These are phyloP conservation scores for Oedothorax gibbosus DNA, from an alignment of 1,140 invertebrate genomes.

Conservation along the genomic window DNA sequence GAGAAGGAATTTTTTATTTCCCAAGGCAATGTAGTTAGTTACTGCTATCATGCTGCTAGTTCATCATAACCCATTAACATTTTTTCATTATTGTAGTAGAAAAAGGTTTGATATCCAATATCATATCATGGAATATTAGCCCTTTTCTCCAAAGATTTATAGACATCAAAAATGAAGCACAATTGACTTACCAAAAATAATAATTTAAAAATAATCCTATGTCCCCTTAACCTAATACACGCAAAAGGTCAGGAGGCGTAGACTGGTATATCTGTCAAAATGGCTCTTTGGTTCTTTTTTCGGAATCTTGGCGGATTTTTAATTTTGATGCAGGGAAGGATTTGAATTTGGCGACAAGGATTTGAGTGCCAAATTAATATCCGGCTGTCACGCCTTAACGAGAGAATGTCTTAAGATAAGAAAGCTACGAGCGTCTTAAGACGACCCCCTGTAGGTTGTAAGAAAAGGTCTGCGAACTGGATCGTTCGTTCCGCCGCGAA, in stretches of 20 bases:
- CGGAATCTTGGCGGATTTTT: background rate
- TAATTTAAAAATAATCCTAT: too few species aligned
- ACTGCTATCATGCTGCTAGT: too few species aligned
- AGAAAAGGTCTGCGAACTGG: constrained; percentile 29
- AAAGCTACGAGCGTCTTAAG: constrained; percentile 8
- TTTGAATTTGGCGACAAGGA: constrained; percentile 48
- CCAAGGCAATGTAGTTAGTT: too few species aligned
- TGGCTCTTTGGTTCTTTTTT: constrained; percentile 10
- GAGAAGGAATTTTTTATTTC: too few species aligned
- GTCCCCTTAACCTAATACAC: too few species aligned
- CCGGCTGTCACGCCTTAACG: constrained; percentile 44
- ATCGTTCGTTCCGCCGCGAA: constrained; percentile 7
- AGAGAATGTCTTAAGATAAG: constrained; percentile 42
- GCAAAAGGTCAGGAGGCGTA: constrained; percentile 30
- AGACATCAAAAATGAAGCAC: too few species aligned
- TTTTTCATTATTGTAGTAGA: too few species aligned
- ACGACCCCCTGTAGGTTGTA: background rate
- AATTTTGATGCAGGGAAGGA: constrained; percentile 35
- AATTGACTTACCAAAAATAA: too few species aligned
- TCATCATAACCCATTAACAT: too few species aligned
- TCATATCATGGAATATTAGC: too few species aligned
- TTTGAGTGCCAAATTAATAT: constrained; percentile 46
- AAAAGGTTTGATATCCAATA: too few species aligned
- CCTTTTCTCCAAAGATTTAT: too few species aligned
- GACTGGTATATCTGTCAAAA: background rate